Base-by-base conservation (phyloP, 2,888 invertebrate genomes). In the Hipparchia semele region DNA sequence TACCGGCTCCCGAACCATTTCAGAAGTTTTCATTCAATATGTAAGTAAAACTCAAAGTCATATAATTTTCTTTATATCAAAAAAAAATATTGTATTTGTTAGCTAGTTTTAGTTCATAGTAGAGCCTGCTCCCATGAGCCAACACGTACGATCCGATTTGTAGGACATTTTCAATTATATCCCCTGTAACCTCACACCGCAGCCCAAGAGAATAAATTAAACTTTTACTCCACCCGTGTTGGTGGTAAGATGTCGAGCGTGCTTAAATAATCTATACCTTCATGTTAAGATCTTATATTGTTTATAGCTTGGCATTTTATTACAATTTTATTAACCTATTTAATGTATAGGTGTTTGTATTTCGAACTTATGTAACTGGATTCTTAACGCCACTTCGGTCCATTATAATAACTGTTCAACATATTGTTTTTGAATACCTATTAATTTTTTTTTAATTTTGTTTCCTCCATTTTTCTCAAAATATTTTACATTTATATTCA, bases 131-230 rank as follows among this genome's bases (percentile, higher is more conserved):
- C 76, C 77, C 75, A 73, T 62, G 76, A 71, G 75, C 70, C 68
- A 71, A 13, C 68, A 70, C 70, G 71, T 75, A 71, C 68, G 68
- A 59, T 59, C 75, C 76, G 76, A 76, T 75, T 76, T 75, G 76
- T 75, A 74, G 73, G 74, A 74, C 74, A 73, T 69, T 74, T 74
- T 76, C 76, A 76, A 76, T 76, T 74, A 73, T 76, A 76, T 74
- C 74, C 75, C 76, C 65, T 72, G 79, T 79, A 80, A 80, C 75
- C 70, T 70, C 79, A 80, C 80, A 79, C 79, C 80, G 65, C 33
- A 73, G 68, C 77, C 62, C 75, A 46, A 70, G 79, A 77, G 77
- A 70, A 79, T 80, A 78, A 78, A 79, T 80, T 80, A 80, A 76
- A 79, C 71, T 68, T 70, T 70, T 71, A 73, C 73, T 71, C 58